phyloP scores from a whole-genome alignment of 2,888 invertebrate genomes.

The Tetranychus truncatus region DNA sequence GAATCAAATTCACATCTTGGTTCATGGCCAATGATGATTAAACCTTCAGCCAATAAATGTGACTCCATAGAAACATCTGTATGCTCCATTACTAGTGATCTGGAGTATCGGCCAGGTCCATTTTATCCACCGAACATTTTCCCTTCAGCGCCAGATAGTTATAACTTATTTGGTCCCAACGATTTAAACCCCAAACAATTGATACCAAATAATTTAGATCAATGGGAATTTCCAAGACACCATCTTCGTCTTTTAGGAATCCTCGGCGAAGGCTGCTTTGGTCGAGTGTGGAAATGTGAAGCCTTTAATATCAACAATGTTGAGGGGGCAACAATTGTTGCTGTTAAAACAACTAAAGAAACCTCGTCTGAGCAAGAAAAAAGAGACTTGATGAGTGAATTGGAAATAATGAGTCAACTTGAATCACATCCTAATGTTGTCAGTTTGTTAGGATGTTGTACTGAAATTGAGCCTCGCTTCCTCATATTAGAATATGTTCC shows the following conservation, averaged over 20 bases:
- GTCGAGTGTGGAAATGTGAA: conserved; percentile 67
- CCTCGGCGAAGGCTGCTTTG: conserved; percentile 66
- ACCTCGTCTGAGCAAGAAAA: conserved; percentile 58
- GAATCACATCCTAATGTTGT: conserved; percentile 66
- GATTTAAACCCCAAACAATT: background rate
- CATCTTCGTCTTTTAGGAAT: conserved; percentile 57
- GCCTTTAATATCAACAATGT: conserved; percentile 49
- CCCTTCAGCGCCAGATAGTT: background rate
- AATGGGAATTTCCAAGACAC: conserved; percentile 56
- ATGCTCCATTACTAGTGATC: background rate
- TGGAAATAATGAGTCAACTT: conserved; percentile 60
- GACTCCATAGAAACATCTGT: background rate
- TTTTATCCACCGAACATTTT: background rate
- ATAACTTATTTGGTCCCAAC: background rate
- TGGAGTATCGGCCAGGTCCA: background rate
- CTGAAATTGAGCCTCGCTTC: conserved; percentile 61
- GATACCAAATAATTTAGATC: background rate
- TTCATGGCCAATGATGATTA: conserved; percentile 16
- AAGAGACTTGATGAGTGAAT: conserved; percentile 51
- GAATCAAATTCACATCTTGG: background rate
- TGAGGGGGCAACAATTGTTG: conserved; percentile 59
- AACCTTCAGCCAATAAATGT: conserved; percentile 11
- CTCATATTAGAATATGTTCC: conserved; percentile 69
- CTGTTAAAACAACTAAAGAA: conserved; percentile 61
- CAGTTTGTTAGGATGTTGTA: conserved; percentile 58